phyloP scores from a whole-genome alignment of 2,797 vertebrate species.

The Clarias platycephalus region DNA sequence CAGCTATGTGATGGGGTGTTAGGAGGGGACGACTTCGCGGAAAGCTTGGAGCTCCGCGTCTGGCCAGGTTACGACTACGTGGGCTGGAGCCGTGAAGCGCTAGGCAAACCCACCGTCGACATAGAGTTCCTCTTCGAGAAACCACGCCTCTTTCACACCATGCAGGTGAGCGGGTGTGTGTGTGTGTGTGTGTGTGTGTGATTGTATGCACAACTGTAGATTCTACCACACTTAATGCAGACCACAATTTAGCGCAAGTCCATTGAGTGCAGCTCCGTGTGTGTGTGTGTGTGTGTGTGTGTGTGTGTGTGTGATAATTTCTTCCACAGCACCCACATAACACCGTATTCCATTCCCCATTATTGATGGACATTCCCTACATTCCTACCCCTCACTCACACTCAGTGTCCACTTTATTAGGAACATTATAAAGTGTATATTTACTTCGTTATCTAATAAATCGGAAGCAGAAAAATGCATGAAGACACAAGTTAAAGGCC shows the following conservation, averaged over 20 bases:
- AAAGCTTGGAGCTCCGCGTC: slow-evolving; percentile 87
- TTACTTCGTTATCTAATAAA: neutral
- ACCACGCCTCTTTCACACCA: slow-evolving; percentile 72
- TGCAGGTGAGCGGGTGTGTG: slow-evolving; percentile 72
- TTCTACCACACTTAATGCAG: neutral
- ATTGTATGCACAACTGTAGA: neutral
- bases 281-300: too few species aligned
- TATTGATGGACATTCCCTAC: neutral
- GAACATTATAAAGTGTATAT: neutral
- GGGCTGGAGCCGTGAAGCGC: slow-evolving; percentile 83
- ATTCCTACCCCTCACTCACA: neutral
- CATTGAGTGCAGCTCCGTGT: neutral
- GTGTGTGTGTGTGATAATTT: neutral
- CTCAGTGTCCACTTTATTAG: neutral
- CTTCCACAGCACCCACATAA: neutral
- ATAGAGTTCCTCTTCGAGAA: slow-evolving; percentile 91
- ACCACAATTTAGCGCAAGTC: neutral
- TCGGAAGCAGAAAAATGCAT: neutral
- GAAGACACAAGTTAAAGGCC: neutral
- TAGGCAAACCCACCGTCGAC: slow-evolving; percentile 79
- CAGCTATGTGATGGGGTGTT: slow-evolving; percentile 88
- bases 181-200: neutral
- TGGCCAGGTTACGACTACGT: slow-evolving; percentile 94
- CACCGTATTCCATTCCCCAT: neutral
- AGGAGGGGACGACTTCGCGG: slow-evolving; percentile 86